These are phyloP conservation scores for Chouioia cunea DNA, from an alignment of 2,888 invertebrate species.

Conservation along the genomic window DNA sequence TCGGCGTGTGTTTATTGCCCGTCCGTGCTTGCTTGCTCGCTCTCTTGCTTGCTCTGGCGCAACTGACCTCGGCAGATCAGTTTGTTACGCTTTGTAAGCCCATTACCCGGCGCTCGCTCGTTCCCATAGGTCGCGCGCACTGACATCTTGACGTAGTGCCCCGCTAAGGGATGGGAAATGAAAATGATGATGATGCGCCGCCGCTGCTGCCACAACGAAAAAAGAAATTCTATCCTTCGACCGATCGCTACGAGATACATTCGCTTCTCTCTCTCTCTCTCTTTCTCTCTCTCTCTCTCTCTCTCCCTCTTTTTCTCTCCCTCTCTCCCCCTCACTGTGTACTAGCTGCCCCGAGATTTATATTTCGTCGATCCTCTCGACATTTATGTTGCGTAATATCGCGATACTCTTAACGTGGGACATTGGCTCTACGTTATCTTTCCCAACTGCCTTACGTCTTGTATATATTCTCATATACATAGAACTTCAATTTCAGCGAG, in stretches of 20 bases:
- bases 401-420: too few species aligned
- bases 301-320: too few species aligned
- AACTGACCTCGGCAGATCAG: conserved; percentile 52
- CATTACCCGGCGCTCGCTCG: conserved; percentile 59
- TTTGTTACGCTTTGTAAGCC: conserved; percentile 69
- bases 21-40: conserved; percentile 51
- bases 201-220: too few species aligned
- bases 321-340: too few species aligned
- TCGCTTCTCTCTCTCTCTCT: too few species aligned
- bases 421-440: too few species aligned
- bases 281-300: too few species aligned
- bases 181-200: conserved; percentile 21
- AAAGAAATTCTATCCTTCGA: not conserved
- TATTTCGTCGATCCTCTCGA: not conserved
- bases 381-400: conserved; percentile 29
- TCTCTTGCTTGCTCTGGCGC: not conserved
- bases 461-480: too few species aligned
- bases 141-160: conserved; percentile 69
- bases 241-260: not conserved
- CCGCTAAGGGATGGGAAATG: conserved; percentile 58
- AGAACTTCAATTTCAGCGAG: too few species aligned
- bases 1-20: conserved; percentile 68
- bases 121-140: conserved; percentile 43
- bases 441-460: too few species aligned
- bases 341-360: not conserved